Conservation (phyloP, 2,113 vertebrate species). For the Mormyrus iriodes region DNA sequence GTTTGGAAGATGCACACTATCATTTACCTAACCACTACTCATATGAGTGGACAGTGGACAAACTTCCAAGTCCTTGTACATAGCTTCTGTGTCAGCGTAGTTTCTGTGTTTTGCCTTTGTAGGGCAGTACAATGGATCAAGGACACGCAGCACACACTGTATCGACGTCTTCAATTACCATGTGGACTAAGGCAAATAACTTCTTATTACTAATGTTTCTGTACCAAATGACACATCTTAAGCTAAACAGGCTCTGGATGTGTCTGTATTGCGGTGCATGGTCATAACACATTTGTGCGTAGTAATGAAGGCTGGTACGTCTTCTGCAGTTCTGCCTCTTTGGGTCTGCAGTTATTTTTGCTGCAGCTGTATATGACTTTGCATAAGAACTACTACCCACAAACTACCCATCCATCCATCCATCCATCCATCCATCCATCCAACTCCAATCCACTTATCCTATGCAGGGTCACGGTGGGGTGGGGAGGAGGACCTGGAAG, state of each 20-base stretch:
- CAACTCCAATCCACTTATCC: background rate
- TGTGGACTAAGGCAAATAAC: background rate
- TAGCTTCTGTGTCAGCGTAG: background rate
- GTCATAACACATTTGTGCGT: background rate
- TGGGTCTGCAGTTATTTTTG: background rate
- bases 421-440: background rate
- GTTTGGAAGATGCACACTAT: background rate
- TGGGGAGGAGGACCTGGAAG: background rate
- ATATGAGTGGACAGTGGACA: background rate
- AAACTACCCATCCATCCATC: background rate
- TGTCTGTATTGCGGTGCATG: background rate
- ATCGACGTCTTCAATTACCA: background rate
- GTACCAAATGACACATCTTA: background rate
- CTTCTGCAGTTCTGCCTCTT: background rate
- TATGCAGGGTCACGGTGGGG: background rate
- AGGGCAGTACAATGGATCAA: background rate
- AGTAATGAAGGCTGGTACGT: background rate
- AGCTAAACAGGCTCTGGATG: background rate
- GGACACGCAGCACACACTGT: background rate
- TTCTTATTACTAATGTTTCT: background rate
- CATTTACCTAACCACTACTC: background rate
- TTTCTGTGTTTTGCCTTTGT: background rate
- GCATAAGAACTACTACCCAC: background rate
- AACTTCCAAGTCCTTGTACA: background rate
- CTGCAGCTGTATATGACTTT: background rate